These are phyloP conservation scores for Xenopus petersii DNA, from an alignment of 2,797 vertebrate species.

Conservation along the genomic window DNA sequence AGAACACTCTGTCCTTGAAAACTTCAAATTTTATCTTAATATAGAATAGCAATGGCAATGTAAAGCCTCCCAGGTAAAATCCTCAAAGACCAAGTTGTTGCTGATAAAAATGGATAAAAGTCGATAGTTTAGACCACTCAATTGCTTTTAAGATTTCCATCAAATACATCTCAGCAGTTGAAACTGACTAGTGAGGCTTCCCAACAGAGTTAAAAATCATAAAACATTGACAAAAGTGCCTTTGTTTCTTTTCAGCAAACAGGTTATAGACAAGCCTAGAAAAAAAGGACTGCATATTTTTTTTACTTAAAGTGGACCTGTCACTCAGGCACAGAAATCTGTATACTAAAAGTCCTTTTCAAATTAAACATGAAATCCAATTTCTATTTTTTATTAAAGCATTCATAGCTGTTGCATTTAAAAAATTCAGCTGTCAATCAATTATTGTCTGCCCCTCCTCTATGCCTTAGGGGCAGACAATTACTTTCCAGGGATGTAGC, in stretches of 20 bases:
- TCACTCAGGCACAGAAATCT: no score
- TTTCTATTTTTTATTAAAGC: no score
- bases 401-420: no score
- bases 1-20: conserved; percentile 68
- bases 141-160: conserved; percentile 76
- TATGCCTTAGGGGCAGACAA: no score
- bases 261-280: conserved; percentile 44
- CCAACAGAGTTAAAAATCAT: conserved; percentile 69
- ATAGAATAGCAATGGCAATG: conserved; percentile 66
- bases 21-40: conserved; percentile 71
- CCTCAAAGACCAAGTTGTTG: conserved; percentile 69
- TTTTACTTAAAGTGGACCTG: no score
- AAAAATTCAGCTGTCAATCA: no score
- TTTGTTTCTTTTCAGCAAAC: conserved; percentile 62
- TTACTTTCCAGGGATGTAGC: no score
- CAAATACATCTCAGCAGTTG: conserved; percentile 67
- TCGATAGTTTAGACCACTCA: conserved; percentile 69
- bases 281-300: conserved; percentile 23
- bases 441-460: no score
- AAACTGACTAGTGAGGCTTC: conserved; percentile 67
- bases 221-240: conserved; percentile 64
- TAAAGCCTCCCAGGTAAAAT: conserved; percentile 70
- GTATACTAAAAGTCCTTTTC: no score
- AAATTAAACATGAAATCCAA: no score
- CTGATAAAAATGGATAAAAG: conserved; percentile 70